A percentile compares a stretch with the other conserved stretches of the same genome.
Conservation (phyloP, 2,797 vertebrate species). For the Anabacerthia variegaticeps region DNA sequence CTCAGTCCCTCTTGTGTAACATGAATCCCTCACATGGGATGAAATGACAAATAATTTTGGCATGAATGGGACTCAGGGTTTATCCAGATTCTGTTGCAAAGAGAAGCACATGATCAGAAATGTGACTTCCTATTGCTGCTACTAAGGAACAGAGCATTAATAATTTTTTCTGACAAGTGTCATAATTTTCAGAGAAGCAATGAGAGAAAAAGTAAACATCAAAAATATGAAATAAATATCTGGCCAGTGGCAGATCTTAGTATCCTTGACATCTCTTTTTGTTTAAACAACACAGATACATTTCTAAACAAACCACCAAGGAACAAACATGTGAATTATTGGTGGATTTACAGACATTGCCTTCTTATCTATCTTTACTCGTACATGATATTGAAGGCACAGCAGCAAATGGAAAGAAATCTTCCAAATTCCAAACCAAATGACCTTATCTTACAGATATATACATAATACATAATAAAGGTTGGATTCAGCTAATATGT, state of each 20-base stretch:
- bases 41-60: not conserved
- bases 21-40: not conserved
- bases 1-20: not conserved
- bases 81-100: not conserved
- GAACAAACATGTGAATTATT: not conserved
- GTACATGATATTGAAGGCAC: not conserved
- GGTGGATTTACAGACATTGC: not conserved
- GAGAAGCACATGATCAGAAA: not conserved
- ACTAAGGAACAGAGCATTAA: not conserved
- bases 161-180: constrained; percentile 9
- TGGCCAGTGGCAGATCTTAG: not conserved
- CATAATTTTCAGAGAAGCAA: not conserved
- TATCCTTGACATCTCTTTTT: not conserved
- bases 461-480: not conserved
- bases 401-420: not conserved
- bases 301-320: not conserved
- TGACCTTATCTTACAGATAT: not conserved
- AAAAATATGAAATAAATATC: not conserved
- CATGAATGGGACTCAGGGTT: not conserved
- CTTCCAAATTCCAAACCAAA: not conserved
- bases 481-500: not conserved
- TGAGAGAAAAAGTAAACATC: not conserved
- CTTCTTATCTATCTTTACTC: not conserved
- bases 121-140: not conserved
- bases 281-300: not conserved